phyloP scores from a whole-genome alignment of 2,113 vertebrate species.

The Progne subis region DNA sequence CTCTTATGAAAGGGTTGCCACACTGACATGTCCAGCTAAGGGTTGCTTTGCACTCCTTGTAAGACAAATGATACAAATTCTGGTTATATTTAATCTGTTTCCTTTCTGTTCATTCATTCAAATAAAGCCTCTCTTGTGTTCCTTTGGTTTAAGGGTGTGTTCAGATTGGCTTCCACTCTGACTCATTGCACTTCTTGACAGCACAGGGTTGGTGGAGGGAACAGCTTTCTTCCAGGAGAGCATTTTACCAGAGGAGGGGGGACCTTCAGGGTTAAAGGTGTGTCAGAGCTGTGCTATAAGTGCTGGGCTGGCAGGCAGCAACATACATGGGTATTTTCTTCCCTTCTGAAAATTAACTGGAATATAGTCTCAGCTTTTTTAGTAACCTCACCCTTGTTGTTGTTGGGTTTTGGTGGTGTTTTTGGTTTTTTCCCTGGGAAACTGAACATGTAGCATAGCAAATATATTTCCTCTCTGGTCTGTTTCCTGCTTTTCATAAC shows the following conservation, averaged over 20 bases:
- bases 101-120: background rate
- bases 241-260: background rate
- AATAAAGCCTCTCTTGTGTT: background rate
- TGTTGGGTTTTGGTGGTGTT: background rate
- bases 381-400: background rate
- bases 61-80: background rate
- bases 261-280: rapidly evolving
- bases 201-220: background rate
- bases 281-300: background rate
- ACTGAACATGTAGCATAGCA: background rate
- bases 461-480: background rate
- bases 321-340: background rate
- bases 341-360: background rate
- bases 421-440: background rate
- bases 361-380: background rate
- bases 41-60: background rate
- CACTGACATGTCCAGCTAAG: background rate
- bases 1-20: background rate
- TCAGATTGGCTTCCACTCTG: background rate
- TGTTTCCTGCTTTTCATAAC: background rate
- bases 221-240: background rate
- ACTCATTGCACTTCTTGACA: background rate
- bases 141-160: background rate
- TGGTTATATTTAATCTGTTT: background rate
- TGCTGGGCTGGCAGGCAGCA: background rate